A percentile compares a stretch with the other conserved stretches of the same genome.
phyloP scores from a whole-genome alignment of 2,797 vertebrate genomes.

The Pseudochaenichthys georgianus region DNA sequence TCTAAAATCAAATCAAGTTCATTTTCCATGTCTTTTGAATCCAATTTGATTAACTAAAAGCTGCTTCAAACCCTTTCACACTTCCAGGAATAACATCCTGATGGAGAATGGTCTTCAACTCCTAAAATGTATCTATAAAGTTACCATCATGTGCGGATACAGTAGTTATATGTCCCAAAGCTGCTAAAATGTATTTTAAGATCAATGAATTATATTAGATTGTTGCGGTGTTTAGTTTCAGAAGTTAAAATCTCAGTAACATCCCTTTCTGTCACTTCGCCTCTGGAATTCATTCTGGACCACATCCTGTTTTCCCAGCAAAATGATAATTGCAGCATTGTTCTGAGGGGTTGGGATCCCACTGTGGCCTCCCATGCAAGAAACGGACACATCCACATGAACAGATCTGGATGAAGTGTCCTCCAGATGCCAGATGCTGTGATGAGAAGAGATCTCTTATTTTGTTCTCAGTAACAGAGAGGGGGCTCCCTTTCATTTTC shows the following conservation, averaged over 20 bases:
- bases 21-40: background rate
- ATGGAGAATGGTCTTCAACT: no score
- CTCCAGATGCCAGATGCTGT: conserved; percentile 6
- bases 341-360: conserved; percentile 6
- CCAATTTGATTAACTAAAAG: background rate
- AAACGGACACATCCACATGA: conserved; percentile 5
- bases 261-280: background rate
- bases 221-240: background rate
- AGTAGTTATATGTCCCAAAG: background rate
- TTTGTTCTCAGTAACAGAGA: conserved; percentile 22
- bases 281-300: background rate
- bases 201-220: background rate
- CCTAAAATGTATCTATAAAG: background rate
- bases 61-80: background rate
- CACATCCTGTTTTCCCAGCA: conserved; percentile 13
- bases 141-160: background rate
- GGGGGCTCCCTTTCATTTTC: conserved; percentile 1
- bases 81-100: no score
- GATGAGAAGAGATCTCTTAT: background rate
- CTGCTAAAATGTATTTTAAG: background rate
- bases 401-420: conserved; percentile 10
- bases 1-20: background rate
- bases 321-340: background rate
- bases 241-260: background rate
- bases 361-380: conserved; percentile 1